Base-by-base conservation (phyloP, 2,888 invertebrate genomes). In the Cistogaster globosa region DNA sequence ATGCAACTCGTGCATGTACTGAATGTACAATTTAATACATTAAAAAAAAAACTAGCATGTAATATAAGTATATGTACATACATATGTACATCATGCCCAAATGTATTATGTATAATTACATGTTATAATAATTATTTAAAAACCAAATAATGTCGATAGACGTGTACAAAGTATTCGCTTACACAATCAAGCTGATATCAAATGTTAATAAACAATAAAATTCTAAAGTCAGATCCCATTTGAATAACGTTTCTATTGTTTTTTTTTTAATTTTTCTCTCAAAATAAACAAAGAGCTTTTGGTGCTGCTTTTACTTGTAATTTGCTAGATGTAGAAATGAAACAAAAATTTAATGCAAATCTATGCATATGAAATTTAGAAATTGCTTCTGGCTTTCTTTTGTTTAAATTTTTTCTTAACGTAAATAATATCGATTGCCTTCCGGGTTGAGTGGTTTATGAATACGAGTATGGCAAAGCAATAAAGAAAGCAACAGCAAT, bases 381-480 rank as follows among this genome's bases (percentile, higher is more conserved):
- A 57, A 57, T 65, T 48, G 22, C 76, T 62, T 75, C 45, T 60
- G 58, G 57, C 55, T 69, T 71, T 71, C 78, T 71, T 67, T 84
- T 77, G 51, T 53, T 72, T 67, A 60, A 77, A 42, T 68, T 69
- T 57, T n/a, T 74, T 78, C 36, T 55, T 67, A 80, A 58, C 48
- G 80, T 75, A 79, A 42, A 32, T 32, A 12, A 71, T 78, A 85
- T 85, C 82, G 84, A 85, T 85, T 85, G 78, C 79, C 78, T 85
- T 85, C 85, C 85, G 85, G 82, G 85, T 85, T 85, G 82, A 79
- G 82, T 82, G 82, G 85, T 60, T 85, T 85, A 32, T 32, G 32
- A 32, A 32, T 85, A n/a, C n/a, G n/a, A n/a, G n/a, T 78, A 76
- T 7, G 36, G 74, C 68, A 68, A 77, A 72, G 69, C 48, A 80